Conservation (phyloP, 2,113 vertebrate species). For the Parus major region DNA sequence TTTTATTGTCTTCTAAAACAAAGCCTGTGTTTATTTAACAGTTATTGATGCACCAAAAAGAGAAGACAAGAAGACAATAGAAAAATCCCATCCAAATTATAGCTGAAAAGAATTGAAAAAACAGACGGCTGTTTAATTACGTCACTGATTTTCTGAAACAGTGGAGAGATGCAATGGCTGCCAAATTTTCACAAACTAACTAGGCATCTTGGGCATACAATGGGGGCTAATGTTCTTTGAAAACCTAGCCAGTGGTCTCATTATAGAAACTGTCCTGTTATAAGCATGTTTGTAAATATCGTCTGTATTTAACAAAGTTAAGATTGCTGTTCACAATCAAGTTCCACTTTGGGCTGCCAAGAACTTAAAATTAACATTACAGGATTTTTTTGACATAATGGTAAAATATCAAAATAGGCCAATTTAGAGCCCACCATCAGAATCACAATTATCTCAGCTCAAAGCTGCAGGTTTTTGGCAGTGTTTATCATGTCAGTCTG, state of each 20-base stretch:
- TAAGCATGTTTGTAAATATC: neutral
- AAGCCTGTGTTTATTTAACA: neutral
- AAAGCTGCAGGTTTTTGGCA: neutral
- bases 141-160: neutral
- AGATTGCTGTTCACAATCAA: neutral
- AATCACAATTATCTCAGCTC: neutral
- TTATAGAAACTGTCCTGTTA: neutral
- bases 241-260: neutral
- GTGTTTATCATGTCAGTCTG: neutral
- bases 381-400: neutral
- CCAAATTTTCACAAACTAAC: neutral
- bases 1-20: neutral
- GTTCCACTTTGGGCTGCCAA: neutral
- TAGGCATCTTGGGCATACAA: neutral
- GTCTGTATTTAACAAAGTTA: neutral
- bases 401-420: neutral
- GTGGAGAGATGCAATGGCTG: neutral
- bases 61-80: neutral
- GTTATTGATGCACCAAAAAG: neutral
- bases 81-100: neutral
- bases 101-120: neutral
- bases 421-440: neutral
- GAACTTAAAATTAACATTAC: neutral
- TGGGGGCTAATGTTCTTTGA: neutral
- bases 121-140: fast-evolving